Conservation (phyloP, 2,797 vertebrate genomes). For the Austrolebias charrua region DNA sequence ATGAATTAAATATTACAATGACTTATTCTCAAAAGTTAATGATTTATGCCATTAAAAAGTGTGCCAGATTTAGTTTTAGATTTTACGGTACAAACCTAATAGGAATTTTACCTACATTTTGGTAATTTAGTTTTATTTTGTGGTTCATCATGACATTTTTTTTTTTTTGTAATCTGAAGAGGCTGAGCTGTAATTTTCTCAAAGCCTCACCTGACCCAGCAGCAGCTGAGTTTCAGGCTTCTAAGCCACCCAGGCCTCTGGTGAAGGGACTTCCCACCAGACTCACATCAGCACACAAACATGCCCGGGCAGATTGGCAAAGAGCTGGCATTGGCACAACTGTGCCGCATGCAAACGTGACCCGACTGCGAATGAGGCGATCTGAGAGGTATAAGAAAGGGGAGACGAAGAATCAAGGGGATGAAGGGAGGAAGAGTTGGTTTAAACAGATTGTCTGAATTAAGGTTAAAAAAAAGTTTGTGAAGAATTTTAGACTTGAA, state of each 20-base stretch:
- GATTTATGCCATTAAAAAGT: neutral
- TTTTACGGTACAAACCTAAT: neutral
- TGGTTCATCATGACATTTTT: slow-evolving; percentile 37
- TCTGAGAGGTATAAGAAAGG: slow-evolving; percentile 64
- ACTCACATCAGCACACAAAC: slow-evolving; percentile 63
- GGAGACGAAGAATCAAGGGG: slow-evolving; percentile 62
- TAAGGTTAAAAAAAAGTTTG: slow-evolving; percentile 55
- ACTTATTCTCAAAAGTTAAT: too few species aligned
- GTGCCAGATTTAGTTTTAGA: neutral
- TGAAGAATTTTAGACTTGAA: slow-evolving; percentile 59
- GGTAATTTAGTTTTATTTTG: neutral
- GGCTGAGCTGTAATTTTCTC: slow-evolving; percentile 44
- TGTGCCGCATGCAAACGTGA: slow-evolving; percentile 83
- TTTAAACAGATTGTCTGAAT: slow-evolving; percentile 56
- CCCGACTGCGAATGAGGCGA: slow-evolving; percentile 75
- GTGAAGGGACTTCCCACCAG: slow-evolving; percentile 57
- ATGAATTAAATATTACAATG: too few species aligned
- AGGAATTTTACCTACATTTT: neutral
- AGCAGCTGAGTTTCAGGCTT: slow-evolving; percentile 39
- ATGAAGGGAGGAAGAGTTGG: slow-evolving; percentile 50
- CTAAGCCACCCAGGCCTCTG: slow-evolving; percentile 36
- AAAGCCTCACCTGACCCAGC: slow-evolving; percentile 66
- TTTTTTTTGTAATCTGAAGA: slow-evolving; percentile 36
- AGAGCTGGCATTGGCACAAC: slow-evolving; percentile 80
- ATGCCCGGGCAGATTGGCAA: slow-evolving; percentile 76